These are phyloP conservation scores for Ciconia boyciana DNA, from an alignment of 2,113 vertebrate species.

Conservation along the genomic window DNA sequence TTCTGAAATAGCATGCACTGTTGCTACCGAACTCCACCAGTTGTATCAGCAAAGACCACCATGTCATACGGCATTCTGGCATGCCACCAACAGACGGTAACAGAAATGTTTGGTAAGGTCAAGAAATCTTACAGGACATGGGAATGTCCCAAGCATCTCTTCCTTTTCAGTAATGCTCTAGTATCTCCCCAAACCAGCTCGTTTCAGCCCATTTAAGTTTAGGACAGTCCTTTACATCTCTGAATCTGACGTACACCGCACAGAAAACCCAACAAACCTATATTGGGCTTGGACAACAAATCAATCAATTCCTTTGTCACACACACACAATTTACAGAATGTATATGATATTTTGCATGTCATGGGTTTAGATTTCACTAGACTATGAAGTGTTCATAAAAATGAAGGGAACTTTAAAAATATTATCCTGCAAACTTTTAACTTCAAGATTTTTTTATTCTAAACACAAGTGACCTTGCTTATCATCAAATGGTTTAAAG, in stretches of 20 bases:
- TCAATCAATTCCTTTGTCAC: neutral
- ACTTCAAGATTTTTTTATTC: neutral
- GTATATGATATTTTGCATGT: neutral
- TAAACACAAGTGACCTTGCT: neutral
- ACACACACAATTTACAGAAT: neutral
- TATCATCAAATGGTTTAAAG: neutral
- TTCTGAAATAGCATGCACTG: neutral
- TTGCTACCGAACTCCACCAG: neutral
- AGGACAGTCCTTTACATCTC: neutral
- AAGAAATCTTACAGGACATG: neutral
- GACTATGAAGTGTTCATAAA: neutral
- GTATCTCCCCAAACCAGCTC: neutral
- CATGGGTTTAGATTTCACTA: neutral
- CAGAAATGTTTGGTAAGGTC: neutral
- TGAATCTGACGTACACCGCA: neutral
- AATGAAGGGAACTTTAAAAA: neutral
- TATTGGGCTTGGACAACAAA: neutral
- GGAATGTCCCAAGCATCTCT: neutral
- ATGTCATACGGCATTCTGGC: neutral
- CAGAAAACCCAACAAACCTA: neutral
- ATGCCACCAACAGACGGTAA: neutral
- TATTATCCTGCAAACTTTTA: neutral
- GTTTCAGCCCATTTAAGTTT: neutral
- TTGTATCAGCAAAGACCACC: neutral
- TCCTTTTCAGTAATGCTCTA: neutral